Evolutionary conservation across 2,113 vertebrate species (phyloP).

Genomic region (Uria aalge): DNA sequence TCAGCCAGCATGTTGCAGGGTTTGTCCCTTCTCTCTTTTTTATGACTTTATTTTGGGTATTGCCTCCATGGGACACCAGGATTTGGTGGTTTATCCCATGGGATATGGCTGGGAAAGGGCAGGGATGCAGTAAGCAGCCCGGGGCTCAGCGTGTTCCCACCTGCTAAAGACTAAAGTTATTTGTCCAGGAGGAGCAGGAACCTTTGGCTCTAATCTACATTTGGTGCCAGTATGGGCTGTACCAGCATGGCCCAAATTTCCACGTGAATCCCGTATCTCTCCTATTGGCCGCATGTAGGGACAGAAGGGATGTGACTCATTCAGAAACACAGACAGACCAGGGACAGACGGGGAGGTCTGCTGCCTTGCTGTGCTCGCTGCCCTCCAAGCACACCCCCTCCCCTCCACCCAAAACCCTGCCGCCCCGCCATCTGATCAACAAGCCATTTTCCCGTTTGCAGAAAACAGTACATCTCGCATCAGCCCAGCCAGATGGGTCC

Average conservation of each 20-base stretch:
- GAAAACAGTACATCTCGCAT: not conserved
- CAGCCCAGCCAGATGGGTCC: not conserved
- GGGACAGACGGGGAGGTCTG: not conserved
- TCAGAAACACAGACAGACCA: not conserved
- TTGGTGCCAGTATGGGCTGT: not conserved
- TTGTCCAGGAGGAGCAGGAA: not conserved
- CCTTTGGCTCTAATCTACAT: not conserved
- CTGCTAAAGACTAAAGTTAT: not conserved
- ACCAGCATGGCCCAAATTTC: not conserved
- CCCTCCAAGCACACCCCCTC: not conserved
- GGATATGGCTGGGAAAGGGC: not conserved
- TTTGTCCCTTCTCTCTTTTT: not conserved
- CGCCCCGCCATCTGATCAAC: not conserved
- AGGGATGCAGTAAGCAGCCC: not conserved
- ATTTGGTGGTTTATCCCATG: not conserved
- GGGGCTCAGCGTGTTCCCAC: not conserved
- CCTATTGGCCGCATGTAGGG: not conserved
- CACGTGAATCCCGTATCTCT: not conserved
- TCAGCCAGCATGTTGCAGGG: accelerated
- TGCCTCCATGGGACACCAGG: not conserved
- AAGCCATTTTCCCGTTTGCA: not conserved
- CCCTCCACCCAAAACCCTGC: not conserved
- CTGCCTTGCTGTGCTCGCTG: not conserved
- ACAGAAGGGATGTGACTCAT: conserved; percentile 9
- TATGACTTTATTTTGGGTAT: not conserved